A percentile compares a stretch with the other conserved stretches of the same genome.
Evolutionary conservation across 1,140 invertebrate genomes (phyloP).

Genomic region (Formica selysi): DNA sequence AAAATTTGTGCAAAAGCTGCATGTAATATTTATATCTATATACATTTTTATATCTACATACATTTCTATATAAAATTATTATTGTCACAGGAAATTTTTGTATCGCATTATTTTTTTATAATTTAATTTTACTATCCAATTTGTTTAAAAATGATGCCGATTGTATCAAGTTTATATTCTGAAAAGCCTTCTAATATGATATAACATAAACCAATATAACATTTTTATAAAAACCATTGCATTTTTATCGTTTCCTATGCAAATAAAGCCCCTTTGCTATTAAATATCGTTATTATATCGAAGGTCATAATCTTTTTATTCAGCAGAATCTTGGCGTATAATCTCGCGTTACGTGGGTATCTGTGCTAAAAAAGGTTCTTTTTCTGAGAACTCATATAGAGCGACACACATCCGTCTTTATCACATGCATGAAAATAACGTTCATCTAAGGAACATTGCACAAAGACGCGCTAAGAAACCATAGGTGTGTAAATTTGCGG

Average conservation of each 20-base stretch:
- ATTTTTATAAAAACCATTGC: neutral
- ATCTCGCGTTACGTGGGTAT: conserved; percentile 34
- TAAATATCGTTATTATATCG: conserved; percentile 48
- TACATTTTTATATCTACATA: neutral
- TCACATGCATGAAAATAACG: conserved; percentile 56
- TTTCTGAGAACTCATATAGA: conserved; percentile 33
- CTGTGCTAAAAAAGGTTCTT: conserved; percentile 31
- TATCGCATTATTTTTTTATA: neutral
- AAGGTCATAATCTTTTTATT: conserved; percentile 52
- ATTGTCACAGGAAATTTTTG: no score
- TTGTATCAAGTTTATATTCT: neutral
- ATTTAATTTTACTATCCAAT: neutral
- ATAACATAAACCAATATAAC: conserved; percentile 1
- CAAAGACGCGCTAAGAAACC: conserved; percentile 59
- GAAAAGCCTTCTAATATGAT: neutral
- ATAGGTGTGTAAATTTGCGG: conserved; percentile 55
- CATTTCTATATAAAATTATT: neutral
- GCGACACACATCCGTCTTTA: conserved; percentile 17
- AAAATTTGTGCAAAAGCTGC: neutral
- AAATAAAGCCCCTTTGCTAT: neutral
- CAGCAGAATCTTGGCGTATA: conserved; percentile 32
- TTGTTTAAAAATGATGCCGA: neutral
- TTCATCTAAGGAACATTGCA: conserved; percentile 53
- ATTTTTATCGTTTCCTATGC: neutral
- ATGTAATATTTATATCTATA: neutral